These are phyloP conservation scores for Drosophila flavopinicola DNA, from an alignment of 2,888 invertebrate genomes.

Conservation along the genomic window DNA sequence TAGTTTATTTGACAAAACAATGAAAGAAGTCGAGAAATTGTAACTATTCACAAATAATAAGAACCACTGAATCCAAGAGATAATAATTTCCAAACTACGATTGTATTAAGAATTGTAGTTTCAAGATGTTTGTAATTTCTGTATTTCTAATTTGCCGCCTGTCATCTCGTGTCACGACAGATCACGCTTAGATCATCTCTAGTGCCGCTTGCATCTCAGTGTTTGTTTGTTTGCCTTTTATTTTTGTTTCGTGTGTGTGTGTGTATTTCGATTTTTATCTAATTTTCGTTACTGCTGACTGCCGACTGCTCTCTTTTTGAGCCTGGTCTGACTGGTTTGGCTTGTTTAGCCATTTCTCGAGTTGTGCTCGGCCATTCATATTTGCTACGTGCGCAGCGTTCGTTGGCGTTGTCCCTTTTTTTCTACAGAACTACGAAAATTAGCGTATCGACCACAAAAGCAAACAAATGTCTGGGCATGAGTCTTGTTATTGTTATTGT, in stretches of 20 bases:
- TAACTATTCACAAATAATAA: no score
- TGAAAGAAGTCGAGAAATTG: no score
- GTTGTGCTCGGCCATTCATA: conserved; percentile 57
- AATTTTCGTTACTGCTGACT: conserved; percentile 60
- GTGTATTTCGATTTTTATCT: conserved; percentile 71
- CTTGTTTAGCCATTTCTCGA: conserved; percentile 37
- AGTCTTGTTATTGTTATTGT: conserved; percentile 8
- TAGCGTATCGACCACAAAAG: conserved; percentile 77
- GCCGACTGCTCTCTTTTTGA: conserved; percentile 37
- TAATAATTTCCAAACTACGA: no score
- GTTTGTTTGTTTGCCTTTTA: conserved; percentile 23
- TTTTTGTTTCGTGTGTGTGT: conserved; percentile 9
- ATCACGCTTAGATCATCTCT: conserved; percentile 17
- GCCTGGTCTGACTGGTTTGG: conserved; percentile 62
- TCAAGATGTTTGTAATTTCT: no score
- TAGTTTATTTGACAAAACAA: no score
- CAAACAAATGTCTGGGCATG: conserved; percentile 58
- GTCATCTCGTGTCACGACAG: conserved; percentile 24
- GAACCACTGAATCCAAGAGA: no score
- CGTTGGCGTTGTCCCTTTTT: conserved; percentile 55
- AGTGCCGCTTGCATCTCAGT: conserved; percentile 1
- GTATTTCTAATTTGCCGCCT: no score
- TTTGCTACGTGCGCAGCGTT: conserved; percentile 63
- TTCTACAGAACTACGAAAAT: conserved; percentile 67
- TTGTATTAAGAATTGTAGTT: no score